Evolutionary conservation across 2,113 vertebrate genomes (phyloP), one percentile per base, ranked within the genome.

Genomic region (Mystacornis crossleyi): DNA sequence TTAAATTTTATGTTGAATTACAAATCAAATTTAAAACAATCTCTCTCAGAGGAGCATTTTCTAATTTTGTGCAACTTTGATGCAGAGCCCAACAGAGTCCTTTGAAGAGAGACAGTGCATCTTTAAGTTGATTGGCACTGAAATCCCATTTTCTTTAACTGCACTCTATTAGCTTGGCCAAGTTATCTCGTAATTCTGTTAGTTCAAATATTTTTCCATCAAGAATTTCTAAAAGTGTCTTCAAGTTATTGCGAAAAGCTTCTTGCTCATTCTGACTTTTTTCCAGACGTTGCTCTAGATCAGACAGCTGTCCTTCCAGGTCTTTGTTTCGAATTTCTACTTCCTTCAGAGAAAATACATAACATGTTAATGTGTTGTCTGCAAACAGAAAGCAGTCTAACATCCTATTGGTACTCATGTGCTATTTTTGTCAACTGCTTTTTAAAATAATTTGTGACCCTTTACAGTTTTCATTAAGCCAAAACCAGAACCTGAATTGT

Each of bases 181-280:
- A 98, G 95, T 98, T 99, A 98, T 99, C 99, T 97, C 99, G 98
- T 97, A 99, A 98, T 98, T 99, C 99, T 75, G 99, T 99, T 98
- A 99, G 98, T 99, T 99, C 99, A 98, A 99, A 99, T 98, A 99
- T 99, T 98, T 99, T 99, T 93, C 99, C 99, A 71, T 99, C 99
- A 97, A 99, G 98, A 96, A 99, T 98, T 98, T 99, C 99, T 99
- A 99, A 98, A 98, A 99, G 98, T 60, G 99, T 99, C 98, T 99
- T 99, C 98, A 99, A 99, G 97, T 99, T 99, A 99, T 99, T 99
- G 96, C 99, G 98, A 98, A 99, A 99, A 95, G 98, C 99, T 98
- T 99, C 99, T 97, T 99, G 99, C 95, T 99, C 99, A 82, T 98
- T 99, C 96, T 99, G 99, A 98, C 99, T 99, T 97, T 99, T 99